Evolutionary conservation across 2,113 vertebrate species (phyloP).

Genomic region (Sturnira hondurensis): DNA sequence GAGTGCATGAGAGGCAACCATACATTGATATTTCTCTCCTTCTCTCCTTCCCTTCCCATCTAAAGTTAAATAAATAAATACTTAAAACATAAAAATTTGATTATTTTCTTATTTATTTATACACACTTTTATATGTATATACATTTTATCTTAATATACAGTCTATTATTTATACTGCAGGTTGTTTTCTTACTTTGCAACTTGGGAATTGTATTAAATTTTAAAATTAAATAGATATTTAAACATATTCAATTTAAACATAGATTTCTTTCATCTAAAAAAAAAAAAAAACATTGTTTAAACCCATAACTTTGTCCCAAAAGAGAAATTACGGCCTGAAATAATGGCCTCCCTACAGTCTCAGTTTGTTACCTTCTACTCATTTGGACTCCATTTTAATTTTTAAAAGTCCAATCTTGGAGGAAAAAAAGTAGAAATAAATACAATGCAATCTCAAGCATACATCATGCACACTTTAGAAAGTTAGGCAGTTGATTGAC

Average conservation of each 20-base stretch:
- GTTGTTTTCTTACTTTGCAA: neutral
- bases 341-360: neutral
- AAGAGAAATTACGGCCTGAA: neutral
- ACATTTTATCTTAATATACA: neutral
- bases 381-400: neutral
- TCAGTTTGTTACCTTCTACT: neutral
- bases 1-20: too few species aligned
- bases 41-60: too few species aligned
- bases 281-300: neutral
- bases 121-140: too few species aligned
- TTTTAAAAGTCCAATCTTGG: neutral
- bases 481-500: neutral
- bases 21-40: too few species aligned
- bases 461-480: neutral
- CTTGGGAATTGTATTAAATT: neutral
- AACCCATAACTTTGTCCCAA: neutral
- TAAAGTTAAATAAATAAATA: too few species aligned
- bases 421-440: neutral
- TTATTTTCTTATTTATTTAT: too few species aligned
- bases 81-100: too few species aligned
- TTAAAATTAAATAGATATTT: neutral
- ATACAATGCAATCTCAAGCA: neutral
- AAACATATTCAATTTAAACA: neutral
- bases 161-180: neutral
- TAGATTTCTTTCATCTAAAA: neutral